Percentiles rank a stretch among this genome's conserved stretches.
phyloP scores from a whole-genome alignment of 2,113 vertebrate genomes.

The Rhagologus leucostigma region DNA sequence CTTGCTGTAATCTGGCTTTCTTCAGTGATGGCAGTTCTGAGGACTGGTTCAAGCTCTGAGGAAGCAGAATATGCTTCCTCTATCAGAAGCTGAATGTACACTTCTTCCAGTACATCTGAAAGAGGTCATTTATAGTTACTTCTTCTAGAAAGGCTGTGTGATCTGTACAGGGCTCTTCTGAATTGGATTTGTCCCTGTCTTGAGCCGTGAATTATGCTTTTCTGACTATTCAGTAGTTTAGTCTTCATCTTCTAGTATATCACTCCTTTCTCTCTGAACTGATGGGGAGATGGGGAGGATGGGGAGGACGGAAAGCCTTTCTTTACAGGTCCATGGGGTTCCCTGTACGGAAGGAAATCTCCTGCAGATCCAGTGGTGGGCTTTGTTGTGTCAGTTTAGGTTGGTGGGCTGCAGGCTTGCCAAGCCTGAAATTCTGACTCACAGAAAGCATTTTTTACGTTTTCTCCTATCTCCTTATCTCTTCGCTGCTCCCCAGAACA shows the following conservation, averaged over 20 bases:
- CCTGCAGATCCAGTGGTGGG: not conserved
- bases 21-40: not conserved
- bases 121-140: not conserved
- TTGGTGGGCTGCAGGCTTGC: not conserved
- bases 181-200: not conserved
- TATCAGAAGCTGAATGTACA: not conserved
- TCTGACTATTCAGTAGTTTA: not conserved
- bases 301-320: not conserved
- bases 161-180: not conserved
- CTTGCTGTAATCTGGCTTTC: not conserved
- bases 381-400: not conserved
- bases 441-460: not conserved
- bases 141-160: not conserved
- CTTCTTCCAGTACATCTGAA: not conserved
- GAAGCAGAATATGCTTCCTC: not conserved
- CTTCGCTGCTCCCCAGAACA: not conserved
- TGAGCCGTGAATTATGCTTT: not conserved
- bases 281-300: not conserved
- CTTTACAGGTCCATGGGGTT: not conserved
- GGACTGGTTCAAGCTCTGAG: not conserved
- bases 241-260: not conserved
- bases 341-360: not conserved
- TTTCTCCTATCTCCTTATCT: not conserved
- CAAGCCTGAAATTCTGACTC: not conserved
- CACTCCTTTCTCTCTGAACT: not conserved